Conservation (phyloP, 2,797 vertebrate species). For the Schizopygopsis malacanthus region DNA sequence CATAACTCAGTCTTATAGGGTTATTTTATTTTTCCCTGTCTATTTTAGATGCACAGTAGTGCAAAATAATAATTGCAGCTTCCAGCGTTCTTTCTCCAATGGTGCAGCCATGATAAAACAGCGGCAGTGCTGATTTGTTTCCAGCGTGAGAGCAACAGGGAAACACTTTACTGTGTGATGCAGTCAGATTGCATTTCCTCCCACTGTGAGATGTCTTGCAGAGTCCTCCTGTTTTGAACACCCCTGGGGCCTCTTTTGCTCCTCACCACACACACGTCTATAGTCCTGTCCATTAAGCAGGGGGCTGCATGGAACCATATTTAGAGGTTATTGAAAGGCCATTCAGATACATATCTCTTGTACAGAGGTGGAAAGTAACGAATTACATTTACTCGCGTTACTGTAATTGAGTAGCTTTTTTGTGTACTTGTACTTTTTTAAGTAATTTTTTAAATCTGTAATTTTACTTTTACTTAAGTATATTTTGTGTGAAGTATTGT, state of each 20-base stretch:
- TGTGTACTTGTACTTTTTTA: too few relatives aligned
- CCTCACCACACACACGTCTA: constrained; percentile 31
- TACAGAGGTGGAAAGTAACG: too few relatives aligned
- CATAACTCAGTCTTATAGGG: not conserved
- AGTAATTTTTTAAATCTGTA: too few relatives aligned
- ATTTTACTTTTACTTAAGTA: too few relatives aligned
- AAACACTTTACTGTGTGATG: constrained; percentile 44
- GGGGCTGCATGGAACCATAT: constrained; percentile 21
- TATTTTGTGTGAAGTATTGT: too few relatives aligned
- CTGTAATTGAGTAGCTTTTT: too few relatives aligned
- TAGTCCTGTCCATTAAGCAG: constrained; percentile 35
- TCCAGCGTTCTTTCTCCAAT: constrained; percentile 10
- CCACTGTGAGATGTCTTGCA: constrained; percentile 34
- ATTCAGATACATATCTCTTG: constrained; percentile 7
- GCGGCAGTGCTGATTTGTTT: constrained; percentile 30
- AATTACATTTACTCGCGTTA: too few relatives aligned
- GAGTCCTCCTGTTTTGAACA: constrained; percentile 31
- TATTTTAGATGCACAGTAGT: constrained; percentile 7
- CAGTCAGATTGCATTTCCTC: constrained; percentile 44
- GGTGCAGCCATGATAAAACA: constrained; percentile 24
- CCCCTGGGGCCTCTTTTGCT: constrained; percentile 21
- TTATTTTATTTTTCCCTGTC: not conserved
- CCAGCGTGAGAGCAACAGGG: constrained; percentile 34
- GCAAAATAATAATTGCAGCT: constrained; percentile 19
- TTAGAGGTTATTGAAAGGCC: constrained; percentile 49